Conservation (phyloP, 2,797 vertebrate genomes). For the Calcarius lapponicus region DNA sequence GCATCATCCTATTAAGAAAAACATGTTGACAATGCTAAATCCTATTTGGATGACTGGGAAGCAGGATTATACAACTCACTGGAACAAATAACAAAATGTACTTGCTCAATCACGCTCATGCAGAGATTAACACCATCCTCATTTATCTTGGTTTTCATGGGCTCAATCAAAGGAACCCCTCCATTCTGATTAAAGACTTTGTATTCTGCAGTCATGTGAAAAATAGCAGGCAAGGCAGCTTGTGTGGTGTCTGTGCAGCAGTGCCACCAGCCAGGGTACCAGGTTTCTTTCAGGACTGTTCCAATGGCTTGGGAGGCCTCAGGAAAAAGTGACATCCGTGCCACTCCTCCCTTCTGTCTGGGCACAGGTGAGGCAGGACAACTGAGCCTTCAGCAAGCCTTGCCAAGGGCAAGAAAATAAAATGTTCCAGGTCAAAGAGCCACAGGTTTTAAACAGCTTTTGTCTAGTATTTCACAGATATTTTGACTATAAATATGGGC, state of each 20-base stretch:
- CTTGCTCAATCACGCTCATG: conserved; percentile 17
- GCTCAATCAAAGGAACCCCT: background rate
- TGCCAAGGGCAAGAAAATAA: conserved; percentile 36
- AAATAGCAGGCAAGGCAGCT: background rate
- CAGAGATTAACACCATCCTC: conserved; percentile 18
- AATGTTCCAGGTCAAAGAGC: conserved; percentile 18
- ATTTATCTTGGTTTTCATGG: background rate
- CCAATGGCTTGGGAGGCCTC: background rate
- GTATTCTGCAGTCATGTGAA: background rate
- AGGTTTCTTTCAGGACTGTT: background rate
- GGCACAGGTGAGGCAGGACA: background rate
- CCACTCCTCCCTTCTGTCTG: background rate
- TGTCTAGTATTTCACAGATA: background rate
- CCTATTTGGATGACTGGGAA: conserved; percentile 58
- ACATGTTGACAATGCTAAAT: conserved; percentile 63
- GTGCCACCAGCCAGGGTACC: background rate
- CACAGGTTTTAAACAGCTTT: background rate
- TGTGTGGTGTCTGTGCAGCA: background rate
- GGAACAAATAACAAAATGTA: conserved; percentile 61
- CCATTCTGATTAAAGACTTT: background rate
- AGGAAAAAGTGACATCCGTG: background rate
- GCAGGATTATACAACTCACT: conserved; percentile 60
- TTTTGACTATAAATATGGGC: conserved; percentile 3
- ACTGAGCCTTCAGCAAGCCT: background rate
- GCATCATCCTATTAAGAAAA: conserved; percentile 54